Evolutionary conservation across 30 jellyfish, hydroid and myxozoan species (phyloP), one percentile per base, ranked within the genome.

Genomic region (Clytia hemisphaerica): DNA sequence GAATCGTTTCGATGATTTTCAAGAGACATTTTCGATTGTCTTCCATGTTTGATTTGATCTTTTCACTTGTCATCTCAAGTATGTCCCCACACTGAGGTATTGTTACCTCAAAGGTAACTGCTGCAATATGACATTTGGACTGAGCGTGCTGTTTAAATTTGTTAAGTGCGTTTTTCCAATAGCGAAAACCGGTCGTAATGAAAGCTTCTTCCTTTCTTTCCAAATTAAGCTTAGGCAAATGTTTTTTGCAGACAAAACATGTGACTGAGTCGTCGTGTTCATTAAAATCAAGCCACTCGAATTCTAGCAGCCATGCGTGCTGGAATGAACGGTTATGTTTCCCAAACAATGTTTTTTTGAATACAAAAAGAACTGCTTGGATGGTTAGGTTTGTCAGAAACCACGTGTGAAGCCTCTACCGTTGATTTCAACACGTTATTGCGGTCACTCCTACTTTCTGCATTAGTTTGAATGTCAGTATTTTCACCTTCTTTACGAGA

Each of bases 71-170:
- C 82, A 61, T 74, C 25, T 67, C 87, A 2, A 37, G 32, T 19
- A 45, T 62, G 42, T 74, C 64, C 10, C 54, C 87, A 61, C 74
- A 61, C 48, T 74, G 16, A 47, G 87, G 79, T 18, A 74, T 74
- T 16, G 57, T 61, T 25, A 27, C 28, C 44, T 74, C 75, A 42
- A 4, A 74, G 7, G 58, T 74, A 1, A 74, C 26, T 2, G 87
- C 87, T 19, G 87, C 46, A 19, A 15, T 74, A 55, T 60, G 73
- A 12, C 21, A 74, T 45, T 74, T 74, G 22, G 83, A 72, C 15
- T 51, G 24, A n/a, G 53, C 45, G 25, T 72, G 83, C 30, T 54
- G 45, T 10, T 21, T n/a, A n/a, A 72, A 72, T 4, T 42, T 27
- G 19, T 31, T 29, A 42, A 49, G 14, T 2, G 79, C 83, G 6